These are phyloP conservation scores for Lycopodina hypogea DNA, from an alignment of 37 sponge, comb jelly and placozoan genomes.

Conservation along the genomic window DNA sequence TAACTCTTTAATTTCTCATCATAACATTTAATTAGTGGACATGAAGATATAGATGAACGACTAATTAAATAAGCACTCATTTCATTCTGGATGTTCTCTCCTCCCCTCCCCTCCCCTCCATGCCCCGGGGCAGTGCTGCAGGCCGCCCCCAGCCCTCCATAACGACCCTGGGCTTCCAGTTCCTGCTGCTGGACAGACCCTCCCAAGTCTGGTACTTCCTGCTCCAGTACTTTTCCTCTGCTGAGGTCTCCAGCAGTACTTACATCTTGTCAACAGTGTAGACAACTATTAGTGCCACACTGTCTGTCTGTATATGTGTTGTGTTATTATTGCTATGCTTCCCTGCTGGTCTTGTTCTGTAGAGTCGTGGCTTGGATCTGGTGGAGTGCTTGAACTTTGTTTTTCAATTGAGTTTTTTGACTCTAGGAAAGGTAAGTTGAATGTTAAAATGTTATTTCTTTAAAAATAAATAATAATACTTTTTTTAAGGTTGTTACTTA, in stretches of 20 bases:
- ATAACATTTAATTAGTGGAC: too few relatives aligned
- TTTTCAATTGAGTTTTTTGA: slow-evolving; percentile 88
- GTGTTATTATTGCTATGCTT: too few relatives aligned
- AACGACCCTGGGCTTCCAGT: slow-evolving; percentile 89
- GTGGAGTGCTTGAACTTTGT: slow-evolving; percentile 80
- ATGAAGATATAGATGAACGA: too few relatives aligned
- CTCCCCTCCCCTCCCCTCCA: slow-evolving; percentile 11
- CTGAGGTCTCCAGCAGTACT: slow-evolving; percentile 6
- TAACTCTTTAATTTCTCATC: too few relatives aligned
- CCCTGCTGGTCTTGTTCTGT: not conserved
- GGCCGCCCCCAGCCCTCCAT: slow-evolving; percentile 36
- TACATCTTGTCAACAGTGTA: not conserved
- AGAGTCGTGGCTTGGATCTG: slow-evolving; percentile 65
- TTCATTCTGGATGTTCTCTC: not conserved
- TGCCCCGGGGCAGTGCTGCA: too few relatives aligned
- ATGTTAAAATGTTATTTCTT: too few relatives aligned
- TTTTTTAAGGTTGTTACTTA: too few relatives aligned
- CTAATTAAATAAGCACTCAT: too few relatives aligned
- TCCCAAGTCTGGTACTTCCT: slow-evolving; percentile 94
- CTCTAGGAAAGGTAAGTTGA: slow-evolving; percentile 70
- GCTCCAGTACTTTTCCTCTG: slow-evolving; percentile 68
- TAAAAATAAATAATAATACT: too few relatives aligned
- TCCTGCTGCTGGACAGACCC: slow-evolving; percentile 80
- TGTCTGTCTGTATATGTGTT: slow-evolving; percentile 20
- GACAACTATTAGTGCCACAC: not conserved